Evolutionary conservation across 2,888 invertebrate species (phyloP), one percentile per base, ranked within the genome.

Genomic region (Nymphalis polychloros): DNA sequence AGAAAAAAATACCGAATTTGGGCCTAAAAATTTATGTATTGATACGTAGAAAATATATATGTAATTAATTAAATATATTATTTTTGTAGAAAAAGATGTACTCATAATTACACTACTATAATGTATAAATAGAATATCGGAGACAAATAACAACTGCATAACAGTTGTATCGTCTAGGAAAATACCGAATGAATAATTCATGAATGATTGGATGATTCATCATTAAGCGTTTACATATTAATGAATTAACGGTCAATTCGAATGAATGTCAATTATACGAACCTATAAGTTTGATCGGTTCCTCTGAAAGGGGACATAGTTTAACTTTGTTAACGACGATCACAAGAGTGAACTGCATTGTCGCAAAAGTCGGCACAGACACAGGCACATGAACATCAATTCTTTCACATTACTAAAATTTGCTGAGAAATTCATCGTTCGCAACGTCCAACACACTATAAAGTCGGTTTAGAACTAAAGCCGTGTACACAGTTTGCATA

Each of bases 271-370:
- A 59, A 49, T 68, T 63, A 49, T 35, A 69, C 67, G 27, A 73
- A 92, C 91, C 90, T 83, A 90, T 88, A 70, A 82, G 77, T 82
- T 91, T 92, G 72, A 84, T 73, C 59, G 87, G 82, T 78, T 87
- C 89, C 79, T 89, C 90, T 70, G 81, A 76, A 72, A 88, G 85
- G 78, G 90, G 87, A 83, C 90, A 91, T 86, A 92, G 78, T 79
- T 85, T 84, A 76, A 92, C 89, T 84, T 84, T 90, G 84, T 90
- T 92, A 79, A 92, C 90, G 74, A 92, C 89, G 75, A 92, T 92
- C 72, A 92, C 92, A 80, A 92, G 81, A 74, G 92, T 92, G 84
- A 88, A 92, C 88, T 92, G 92, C 92, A 92, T 92, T 79, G 83
- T 88, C 77, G 76, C 80, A 84, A 82, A 77, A 67, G 66, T 62